Evolutionary conservation across 2,888 invertebrate species (phyloP).

Genomic region (Strigamia crassipes): DNA sequence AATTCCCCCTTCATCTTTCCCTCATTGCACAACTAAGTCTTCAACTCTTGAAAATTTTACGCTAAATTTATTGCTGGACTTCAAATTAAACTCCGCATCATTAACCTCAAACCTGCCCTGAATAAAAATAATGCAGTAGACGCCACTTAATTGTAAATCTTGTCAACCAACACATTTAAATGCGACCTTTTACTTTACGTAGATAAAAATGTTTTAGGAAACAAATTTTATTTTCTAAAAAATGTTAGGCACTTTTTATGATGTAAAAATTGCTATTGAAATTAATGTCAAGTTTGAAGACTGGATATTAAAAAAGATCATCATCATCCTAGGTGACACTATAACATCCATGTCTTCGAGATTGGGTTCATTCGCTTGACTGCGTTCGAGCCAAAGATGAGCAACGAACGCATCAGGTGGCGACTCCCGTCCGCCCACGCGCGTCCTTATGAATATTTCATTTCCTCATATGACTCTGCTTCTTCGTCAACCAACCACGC

Average conservation of each 20-base stretch:
- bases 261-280: background rate
- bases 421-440: slow-evolving; percentile 12
- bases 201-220: no score
- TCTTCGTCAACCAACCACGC: slow-evolving; percentile 33
- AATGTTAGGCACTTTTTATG: no score
- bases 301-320: slow-evolving; percentile 23
- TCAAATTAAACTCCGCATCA: slow-evolving; percentile 37
- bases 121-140: slow-evolving; percentile 2
- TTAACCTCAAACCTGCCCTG: slow-evolving; percentile 35
- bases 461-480: slow-evolving; percentile 36
- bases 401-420: slow-evolving; percentile 42
- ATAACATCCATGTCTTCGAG: slow-evolving; percentile 15
- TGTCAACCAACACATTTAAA: background rate
- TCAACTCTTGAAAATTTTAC: slow-evolving; percentile 39
- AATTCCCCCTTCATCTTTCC: background rate
- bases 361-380: slow-evolving; percentile 24
- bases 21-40: background rate
- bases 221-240: no score
- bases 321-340: slow-evolving; percentile 5
- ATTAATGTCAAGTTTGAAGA: background rate
- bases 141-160: slow-evolving; percentile 24
- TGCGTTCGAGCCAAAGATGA: slow-evolving; percentile 35
- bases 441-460: slow-evolving; percentile 35
- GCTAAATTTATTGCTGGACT: slow-evolving; percentile 42
- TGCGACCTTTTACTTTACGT: no score